Evolutionary conservation across 2,888 invertebrate genomes (phyloP), one percentile per base, ranked within the genome.

Genomic region (Trachelus troglodyta): DNA sequence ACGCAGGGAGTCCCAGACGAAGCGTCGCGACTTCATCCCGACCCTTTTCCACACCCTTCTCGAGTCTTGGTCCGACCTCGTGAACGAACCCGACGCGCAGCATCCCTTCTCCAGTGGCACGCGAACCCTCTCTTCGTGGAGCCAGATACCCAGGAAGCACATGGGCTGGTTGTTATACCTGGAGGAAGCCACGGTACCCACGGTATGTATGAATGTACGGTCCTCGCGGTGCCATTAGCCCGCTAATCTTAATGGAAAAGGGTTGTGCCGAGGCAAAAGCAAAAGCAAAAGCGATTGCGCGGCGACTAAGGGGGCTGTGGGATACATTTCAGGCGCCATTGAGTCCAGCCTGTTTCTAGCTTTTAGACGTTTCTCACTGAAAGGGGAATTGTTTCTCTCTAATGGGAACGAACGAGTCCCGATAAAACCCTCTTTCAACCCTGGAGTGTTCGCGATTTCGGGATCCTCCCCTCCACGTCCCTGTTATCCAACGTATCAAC

Each of bases 161-260:
- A 23, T 56, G 56, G 56, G 56, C 9, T 23, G 56, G 23, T 6
- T 56, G 23, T 6, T 56, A 56, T 56, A 56, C 56, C 56, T 56
- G 56, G 56, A 56, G 56, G 56, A 56, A 56, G 23, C 56, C 23
- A 56, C 23, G 30, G 69, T 78, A 76, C 35, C 69, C 73, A n/a
- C n/a, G n/a, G 71, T 35, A 75, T 74, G 56, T 76, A 75, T 75
- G 78, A 77, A 79, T 78, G 77, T 73, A 37, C 73, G 76, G 78
- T 80, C 82, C 81, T 83, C 80, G 73, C 76, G 81, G 81, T 83
- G 76, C 84, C 82, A 83, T 84, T 84, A 84, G 83, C 79, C 79
- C 80, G 81, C 83, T 84, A 84, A 84, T 84, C 83, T 83, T 83
- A 84, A 84, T 84, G 83, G 83, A 82, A 80, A 83, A 81, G 83